These are phyloP conservation scores for Oncorhynchus masou DNA, from an alignment of 2,113 vertebrate genomes.

Conservation along the genomic window DNA sequence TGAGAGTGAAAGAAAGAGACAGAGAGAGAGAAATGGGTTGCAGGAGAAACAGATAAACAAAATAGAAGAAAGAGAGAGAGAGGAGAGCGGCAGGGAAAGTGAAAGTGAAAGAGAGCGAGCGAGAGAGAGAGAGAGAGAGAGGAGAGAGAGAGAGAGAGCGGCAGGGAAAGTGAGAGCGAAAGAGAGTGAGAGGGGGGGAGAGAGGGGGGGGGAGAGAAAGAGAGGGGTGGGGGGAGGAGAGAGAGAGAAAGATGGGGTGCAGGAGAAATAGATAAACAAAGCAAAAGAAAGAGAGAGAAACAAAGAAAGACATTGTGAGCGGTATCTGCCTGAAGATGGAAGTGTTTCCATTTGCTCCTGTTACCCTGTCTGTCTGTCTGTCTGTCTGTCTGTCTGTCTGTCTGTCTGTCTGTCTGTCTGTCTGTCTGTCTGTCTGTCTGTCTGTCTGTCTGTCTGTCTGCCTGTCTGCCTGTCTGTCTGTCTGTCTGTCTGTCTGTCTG, in stretches of 20 bases:
- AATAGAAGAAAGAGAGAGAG: not conserved
- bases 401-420: too few relatives aligned
- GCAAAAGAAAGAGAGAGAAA: not conserved
- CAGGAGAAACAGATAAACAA: not conserved
- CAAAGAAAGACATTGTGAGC: slow-evolving; percentile 39
- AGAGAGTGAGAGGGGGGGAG: not conserved
- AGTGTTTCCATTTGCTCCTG: slow-evolving; percentile 53
- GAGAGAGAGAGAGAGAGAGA: not conserved
- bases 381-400: too few relatives aligned
- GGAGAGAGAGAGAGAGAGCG: not conserved
- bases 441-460: too few relatives aligned
- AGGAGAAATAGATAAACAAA: not conserved
- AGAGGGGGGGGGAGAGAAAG: not conserved
- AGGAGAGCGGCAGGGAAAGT: too few relatives aligned
- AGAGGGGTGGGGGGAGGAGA: not conserved
- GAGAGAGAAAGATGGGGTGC: not conserved
- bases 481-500: slow-evolving; percentile 1
- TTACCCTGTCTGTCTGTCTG: slow-evolving; percentile 34
- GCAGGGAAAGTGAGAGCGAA: not conserved
- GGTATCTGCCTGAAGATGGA: slow-evolving; percentile 41
- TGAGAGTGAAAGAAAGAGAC: too few relatives aligned
- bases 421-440: too few relatives aligned
- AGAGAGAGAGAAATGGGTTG: not conserved
- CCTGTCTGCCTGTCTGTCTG: too few relatives aligned
- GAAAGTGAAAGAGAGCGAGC: not conserved